Conservation (phyloP, 2,888 invertebrate species). For the Serripes groenlandicus region DNA sequence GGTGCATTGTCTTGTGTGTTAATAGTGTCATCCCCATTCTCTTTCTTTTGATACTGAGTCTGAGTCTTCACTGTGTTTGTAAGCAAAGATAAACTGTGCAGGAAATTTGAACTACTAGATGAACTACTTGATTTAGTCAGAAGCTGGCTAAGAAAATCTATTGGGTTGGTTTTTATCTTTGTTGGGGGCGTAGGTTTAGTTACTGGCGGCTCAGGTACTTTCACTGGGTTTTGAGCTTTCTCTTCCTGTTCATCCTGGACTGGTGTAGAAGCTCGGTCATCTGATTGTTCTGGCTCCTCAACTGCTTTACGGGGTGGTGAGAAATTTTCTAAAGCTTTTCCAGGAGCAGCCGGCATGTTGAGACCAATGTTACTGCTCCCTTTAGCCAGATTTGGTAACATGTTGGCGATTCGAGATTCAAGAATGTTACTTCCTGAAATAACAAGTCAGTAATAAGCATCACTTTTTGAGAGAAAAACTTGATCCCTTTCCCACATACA, state of each 20-base stretch:
- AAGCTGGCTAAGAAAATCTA: constrained; percentile 81
- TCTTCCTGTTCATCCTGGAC: constrained; percentile 79
- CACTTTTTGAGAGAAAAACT: too few species aligned
- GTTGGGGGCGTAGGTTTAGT: constrained; percentile 38
- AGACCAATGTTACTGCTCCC: constrained; percentile 47
- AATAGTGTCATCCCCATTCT: constrained; percentile 35
- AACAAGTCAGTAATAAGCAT: too few species aligned
- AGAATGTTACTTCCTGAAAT: constrained; percentile 63
- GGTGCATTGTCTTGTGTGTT: constrained; percentile 11
- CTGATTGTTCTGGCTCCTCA: constrained; percentile 35
- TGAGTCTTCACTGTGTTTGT: constrained; percentile 77
- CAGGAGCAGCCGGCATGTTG: constrained; percentile 10
- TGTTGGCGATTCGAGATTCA: constrained; percentile 69
- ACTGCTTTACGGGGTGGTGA: neutral
- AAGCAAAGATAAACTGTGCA: constrained; percentile 79
- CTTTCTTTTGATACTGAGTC: constrained; percentile 68
- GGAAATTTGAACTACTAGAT: constrained; percentile 74
- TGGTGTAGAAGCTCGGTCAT: constrained; percentile 78
- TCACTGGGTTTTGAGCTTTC: constrained; percentile 51
- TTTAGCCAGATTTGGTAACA: constrained; percentile 69
- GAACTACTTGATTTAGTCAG: constrained; percentile 78
- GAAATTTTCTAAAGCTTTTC: constrained; percentile 4
- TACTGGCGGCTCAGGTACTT: constrained; percentile 16
- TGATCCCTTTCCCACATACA: too few species aligned
- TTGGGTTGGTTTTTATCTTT: constrained; percentile 76